These are phyloP conservation scores for Istiophorus platypterus DNA, from an alignment of 2,113 vertebrate genomes.

Conservation along the genomic window DNA sequence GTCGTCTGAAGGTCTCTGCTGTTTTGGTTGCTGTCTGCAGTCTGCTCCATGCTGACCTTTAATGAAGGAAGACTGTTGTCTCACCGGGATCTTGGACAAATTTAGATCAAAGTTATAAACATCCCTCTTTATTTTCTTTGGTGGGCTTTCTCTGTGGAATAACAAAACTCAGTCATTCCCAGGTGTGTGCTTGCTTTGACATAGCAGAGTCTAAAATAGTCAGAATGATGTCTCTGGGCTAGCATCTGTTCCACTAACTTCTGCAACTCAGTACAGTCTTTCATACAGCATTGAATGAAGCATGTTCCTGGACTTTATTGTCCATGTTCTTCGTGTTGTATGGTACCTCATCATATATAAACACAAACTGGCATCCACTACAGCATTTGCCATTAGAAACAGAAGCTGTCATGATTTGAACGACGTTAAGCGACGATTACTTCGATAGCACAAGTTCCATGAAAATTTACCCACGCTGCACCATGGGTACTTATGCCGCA, in stretches of 20 bases:
- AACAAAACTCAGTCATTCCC: constrained; percentile 21
- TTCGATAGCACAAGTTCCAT: too few relatives aligned
- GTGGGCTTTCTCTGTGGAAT: constrained; percentile 23
- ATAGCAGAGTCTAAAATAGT: not conserved
- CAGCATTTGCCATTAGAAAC: too few relatives aligned
- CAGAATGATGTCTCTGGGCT: not conserved
- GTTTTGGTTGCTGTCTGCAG: constrained; percentile 37
- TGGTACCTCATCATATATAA: too few relatives aligned
- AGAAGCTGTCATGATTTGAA: too few relatives aligned
- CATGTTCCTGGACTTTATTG: too few relatives aligned
- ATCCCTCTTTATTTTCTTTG: constrained; percentile 17
- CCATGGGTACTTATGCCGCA: not conserved
- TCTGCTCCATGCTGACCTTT: constrained; percentile 4
- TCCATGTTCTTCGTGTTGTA: too few relatives aligned
- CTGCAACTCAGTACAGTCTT: not conserved
- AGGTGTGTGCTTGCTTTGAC: not conserved
- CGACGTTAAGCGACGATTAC: too few relatives aligned
- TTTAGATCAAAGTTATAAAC: constrained; percentile 35
- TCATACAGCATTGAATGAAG: not conserved
- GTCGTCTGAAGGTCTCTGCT: constrained; percentile 31
- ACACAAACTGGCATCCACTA: too few relatives aligned
- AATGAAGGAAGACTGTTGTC: constrained; percentile 25
- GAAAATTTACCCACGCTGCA: too few relatives aligned
- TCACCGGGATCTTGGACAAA: constrained; percentile 18
- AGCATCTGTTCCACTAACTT: not conserved